Evolutionary conservation across 2,888 invertebrate genomes (phyloP).

Genomic region (Embidobia sp.): DNA sequence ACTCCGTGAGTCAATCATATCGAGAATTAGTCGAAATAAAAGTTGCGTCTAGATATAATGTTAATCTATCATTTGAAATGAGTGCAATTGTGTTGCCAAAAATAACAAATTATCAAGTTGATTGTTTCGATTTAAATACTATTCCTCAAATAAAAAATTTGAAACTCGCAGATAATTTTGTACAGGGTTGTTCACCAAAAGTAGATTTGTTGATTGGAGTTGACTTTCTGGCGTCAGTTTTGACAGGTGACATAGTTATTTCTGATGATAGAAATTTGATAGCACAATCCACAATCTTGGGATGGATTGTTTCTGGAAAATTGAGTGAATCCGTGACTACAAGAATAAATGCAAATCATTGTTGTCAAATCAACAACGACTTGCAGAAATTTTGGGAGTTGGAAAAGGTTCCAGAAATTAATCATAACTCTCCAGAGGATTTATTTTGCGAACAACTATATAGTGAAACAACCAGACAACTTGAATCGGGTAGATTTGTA

Average conservation of each 20-base stretch:
- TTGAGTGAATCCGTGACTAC: too few species aligned
- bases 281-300: constrained; percentile 1
- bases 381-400: constrained; percentile 14
- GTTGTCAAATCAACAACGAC: not conserved
- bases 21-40: too few species aligned
- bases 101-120: too few species aligned
- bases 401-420: not conserved
- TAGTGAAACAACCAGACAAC: not conserved
- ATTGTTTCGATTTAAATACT: too few species aligned
- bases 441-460: constrained; percentile 13
- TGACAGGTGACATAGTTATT: not conserved
- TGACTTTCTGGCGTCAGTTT: not conserved
- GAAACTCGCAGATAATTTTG: too few species aligned
- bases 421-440: not conserved
- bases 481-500: constrained; percentile 1
- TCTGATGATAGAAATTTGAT: not conserved
- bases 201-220: not conserved
- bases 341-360: constrained; percentile 1
- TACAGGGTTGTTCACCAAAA: too few species aligned
- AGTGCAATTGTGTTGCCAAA: too few species aligned
- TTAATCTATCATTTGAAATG: too few species aligned
- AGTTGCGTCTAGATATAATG: too few species aligned
- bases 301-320: not conserved
- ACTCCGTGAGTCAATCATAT: too few species aligned
- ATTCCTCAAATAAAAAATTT: too few species aligned